Evolutionary conservation across 2,888 invertebrate species (phyloP), one percentile per base, ranked within the genome.

Genomic region (Dolomedes plantarius): DNA sequence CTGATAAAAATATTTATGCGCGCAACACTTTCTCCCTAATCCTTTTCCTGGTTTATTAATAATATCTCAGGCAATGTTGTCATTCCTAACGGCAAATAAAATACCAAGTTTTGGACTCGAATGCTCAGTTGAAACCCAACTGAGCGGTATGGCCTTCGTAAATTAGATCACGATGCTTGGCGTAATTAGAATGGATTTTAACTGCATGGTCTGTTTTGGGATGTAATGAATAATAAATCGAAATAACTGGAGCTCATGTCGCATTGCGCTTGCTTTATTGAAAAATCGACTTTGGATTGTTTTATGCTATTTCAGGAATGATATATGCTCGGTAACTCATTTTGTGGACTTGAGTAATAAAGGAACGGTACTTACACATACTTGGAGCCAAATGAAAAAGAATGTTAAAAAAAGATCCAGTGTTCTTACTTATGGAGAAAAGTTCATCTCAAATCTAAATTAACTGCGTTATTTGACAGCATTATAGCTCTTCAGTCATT

Each of bases 61-160:
- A 65, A 67, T 67, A 32, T 67, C 67, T 19, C 16, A 23, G 19
- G 36, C 19, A 67, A 67, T 67, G 67, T 67, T 67, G 67, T 36
- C 32, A 36, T 67, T n/a, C 29, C 65, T 65, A 65, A 65, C 67
- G 67, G 19, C 67, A 67, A 67, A 32, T 67, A 67, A 67, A 67
- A 36, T 32, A 13, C 31, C 9, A 56, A 56, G 56, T 56, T 56
- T 23, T 56, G 56, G 56, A 16, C 19, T 5, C 1, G 13, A 36
- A 19, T 29, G 31, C 32, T 28, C 36, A 9, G 67, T 67, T 32
- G 11, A 6, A 32, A 9, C 0, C 32, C 32, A 19, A 67, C 19
- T 36, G 19, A 19, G 23, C 31, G 36, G 19, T 32, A 31, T 32
- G 67, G 32, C 5, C 23, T 23, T 3, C 23, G 56, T 46, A 65